These are phyloP conservation scores for Leptodactylus fuscus DNA, from an alignment of 2,113 vertebrate genomes.

Conservation along the genomic window DNA sequence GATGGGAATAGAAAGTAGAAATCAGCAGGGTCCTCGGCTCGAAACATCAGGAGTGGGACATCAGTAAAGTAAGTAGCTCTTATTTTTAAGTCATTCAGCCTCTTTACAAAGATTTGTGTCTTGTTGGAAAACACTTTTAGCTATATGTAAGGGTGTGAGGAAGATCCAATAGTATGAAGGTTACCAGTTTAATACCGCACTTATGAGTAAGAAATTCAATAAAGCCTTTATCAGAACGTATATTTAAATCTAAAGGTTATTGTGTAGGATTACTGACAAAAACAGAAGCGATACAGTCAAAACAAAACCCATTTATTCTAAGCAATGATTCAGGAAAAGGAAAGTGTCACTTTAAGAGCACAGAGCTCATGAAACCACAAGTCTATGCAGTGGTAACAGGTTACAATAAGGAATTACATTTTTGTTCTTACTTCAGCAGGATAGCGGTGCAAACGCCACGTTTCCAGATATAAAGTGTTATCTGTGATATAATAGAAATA, in stretches of 20 bases:
- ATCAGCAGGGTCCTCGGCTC: too few relatives aligned
- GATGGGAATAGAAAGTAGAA: too few relatives aligned
- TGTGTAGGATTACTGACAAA: constrained; percentile 24
- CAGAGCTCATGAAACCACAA: constrained; percentile 24
- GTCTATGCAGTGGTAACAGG: not conserved
- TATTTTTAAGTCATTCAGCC: too few relatives aligned
- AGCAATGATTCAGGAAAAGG: constrained; percentile 24
- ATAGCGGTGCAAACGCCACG: too few relatives aligned
- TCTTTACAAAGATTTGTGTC: too few relatives aligned
- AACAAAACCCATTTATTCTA: constrained; percentile 16
- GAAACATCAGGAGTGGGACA: too few relatives aligned
- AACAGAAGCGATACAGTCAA: constrained; percentile 28
- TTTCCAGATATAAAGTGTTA: not conserved
- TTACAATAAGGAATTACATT: not conserved
- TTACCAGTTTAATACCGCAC: not conserved
- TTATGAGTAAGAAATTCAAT: not conserved
- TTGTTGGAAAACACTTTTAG: too few relatives aligned
- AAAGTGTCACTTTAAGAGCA: constrained; percentile 27
- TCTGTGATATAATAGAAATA: not conserved
- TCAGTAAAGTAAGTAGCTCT: too few relatives aligned
- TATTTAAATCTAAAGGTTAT: constrained; percentile 26
- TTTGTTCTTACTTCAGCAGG: not conserved
- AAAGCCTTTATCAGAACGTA: not conserved
- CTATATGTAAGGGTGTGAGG: not conserved
- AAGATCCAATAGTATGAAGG: not conserved